Conservation (phyloP, 2,888 invertebrate species). For the Junonia oenone region DNA sequence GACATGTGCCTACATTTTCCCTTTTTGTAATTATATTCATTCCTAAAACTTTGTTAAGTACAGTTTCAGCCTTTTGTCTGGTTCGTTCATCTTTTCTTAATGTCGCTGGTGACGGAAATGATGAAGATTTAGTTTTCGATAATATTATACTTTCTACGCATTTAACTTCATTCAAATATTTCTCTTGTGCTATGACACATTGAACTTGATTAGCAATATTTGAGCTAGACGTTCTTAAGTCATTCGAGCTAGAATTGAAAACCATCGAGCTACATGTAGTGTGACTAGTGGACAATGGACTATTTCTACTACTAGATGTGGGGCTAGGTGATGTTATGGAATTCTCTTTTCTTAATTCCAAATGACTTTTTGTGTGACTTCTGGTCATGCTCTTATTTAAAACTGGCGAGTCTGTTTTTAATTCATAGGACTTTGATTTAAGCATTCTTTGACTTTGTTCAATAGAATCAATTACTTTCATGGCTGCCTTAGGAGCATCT, state of each 20-base stretch:
- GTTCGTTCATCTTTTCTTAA: conserved; percentile 66
- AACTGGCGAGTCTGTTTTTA: conserved; percentile 67
- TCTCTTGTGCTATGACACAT: conserved; percentile 76
- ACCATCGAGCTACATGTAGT: conserved; percentile 77
- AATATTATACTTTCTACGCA: conserved; percentile 73
- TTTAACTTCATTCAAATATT: conserved; percentile 71
- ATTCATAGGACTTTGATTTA: conserved; percentile 69
- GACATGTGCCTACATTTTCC: conserved; percentile 63
- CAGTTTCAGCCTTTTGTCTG: conserved; percentile 71
- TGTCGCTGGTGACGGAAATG: conserved; percentile 59
- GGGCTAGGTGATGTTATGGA: conserved; percentile 69
- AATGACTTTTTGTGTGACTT: conserved; percentile 59
- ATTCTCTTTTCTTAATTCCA: conserved; percentile 65
- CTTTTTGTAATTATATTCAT: conserved; percentile 69
- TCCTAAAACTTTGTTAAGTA: conserved; percentile 70
- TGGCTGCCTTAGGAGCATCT: conserved; percentile 67
- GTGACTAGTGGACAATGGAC: conserved; percentile 72
- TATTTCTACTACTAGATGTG: conserved; percentile 72
- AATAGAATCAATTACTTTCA: conserved; percentile 71
- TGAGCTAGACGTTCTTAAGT: conserved; percentile 70
- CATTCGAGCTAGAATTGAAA: conserved; percentile 75
- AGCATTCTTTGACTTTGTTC: conserved; percentile 74
- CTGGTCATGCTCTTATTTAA: conserved; percentile 55
- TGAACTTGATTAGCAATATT: conserved; percentile 72
- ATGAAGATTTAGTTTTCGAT: conserved; percentile 56